phyloP scores from a whole-genome alignment of 1,140 invertebrate species.

The Heliconius hermathena region DNA sequence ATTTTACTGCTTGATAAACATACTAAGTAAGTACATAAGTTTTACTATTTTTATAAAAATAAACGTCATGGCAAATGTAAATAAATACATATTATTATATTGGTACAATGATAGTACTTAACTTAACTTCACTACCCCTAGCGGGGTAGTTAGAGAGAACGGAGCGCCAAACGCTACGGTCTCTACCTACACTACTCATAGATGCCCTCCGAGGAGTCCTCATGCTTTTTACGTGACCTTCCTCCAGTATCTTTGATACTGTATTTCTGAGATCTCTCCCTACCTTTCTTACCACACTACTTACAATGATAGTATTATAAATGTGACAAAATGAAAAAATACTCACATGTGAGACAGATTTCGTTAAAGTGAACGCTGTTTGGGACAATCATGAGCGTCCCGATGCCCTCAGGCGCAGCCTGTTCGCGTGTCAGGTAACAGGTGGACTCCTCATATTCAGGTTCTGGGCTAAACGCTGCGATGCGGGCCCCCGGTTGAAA shows the following conservation, averaged over 20 bases:
- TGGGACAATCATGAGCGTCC: slow-evolving; percentile 91
- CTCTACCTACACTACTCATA: too few relatives aligned
- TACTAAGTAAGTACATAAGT: too few relatives aligned
- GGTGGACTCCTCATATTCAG: slow-evolving; percentile 95
- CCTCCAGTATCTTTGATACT: too few relatives aligned
- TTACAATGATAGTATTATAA: background rate
- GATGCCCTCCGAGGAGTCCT: too few relatives aligned
- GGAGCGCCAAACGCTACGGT: too few relatives aligned
- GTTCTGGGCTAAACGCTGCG: slow-evolving; percentile 89
- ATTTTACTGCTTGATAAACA: background rate
- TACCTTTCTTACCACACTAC: too few relatives aligned
- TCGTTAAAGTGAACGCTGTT: slow-evolving; percentile 94
- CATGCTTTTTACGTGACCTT: too few relatives aligned
- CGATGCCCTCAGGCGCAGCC: slow-evolving; percentile 91
- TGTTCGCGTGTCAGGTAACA: slow-evolving; percentile 93
- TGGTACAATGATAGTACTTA: background rate
- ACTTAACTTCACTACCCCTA: too few relatives aligned
- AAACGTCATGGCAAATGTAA: background rate
- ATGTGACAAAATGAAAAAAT: background rate
- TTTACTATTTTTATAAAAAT: background rate
- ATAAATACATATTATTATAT: background rate
- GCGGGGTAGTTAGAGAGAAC: too few relatives aligned
- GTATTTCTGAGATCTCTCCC: too few relatives aligned
- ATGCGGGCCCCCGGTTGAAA: slow-evolving; percentile 94
- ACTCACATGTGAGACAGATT: slow-evolving; percentile 93